These are phyloP conservation scores for Pteropus alecto DNA, from an alignment of 2,113 vertebrate species.

Conservation along the genomic window DNA sequence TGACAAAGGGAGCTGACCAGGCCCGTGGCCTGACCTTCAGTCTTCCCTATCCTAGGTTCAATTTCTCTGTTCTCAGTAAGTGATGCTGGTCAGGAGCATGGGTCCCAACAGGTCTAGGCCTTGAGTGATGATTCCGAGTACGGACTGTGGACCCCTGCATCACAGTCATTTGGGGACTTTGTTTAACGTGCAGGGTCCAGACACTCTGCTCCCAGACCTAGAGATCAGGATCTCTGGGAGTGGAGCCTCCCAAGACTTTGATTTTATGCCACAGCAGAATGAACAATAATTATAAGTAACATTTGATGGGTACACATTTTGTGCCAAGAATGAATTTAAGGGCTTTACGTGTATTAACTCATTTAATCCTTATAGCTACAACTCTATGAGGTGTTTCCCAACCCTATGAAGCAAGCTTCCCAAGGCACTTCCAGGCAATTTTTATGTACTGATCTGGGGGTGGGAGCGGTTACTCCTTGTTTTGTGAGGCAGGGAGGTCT, in stretches of 20 bases:
- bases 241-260: background rate
- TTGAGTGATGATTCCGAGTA: background rate
- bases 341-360: background rate
- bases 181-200: background rate
- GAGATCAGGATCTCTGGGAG: background rate
- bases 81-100: too few species aligned
- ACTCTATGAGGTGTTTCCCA: background rate
- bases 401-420: background rate
- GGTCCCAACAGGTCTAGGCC: background rate
- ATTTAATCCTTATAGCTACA: background rate
- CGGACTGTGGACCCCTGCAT: background rate
- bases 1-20: too few species aligned
- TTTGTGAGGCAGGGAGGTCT: background rate
- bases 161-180: background rate
- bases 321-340: background rate
- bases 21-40: background rate
- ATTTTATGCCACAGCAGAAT: background rate
- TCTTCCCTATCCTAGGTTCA: fast-evolving
- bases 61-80: background rate
- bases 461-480: fast-evolving
- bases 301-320: background rate
- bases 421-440: background rate
- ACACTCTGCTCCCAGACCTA: background rate
- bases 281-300: background rate
- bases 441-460: background rate